phyloP scores from a whole-genome alignment of 2,113 vertebrate genomes.

The Edolisoma coerulescens region DNA sequence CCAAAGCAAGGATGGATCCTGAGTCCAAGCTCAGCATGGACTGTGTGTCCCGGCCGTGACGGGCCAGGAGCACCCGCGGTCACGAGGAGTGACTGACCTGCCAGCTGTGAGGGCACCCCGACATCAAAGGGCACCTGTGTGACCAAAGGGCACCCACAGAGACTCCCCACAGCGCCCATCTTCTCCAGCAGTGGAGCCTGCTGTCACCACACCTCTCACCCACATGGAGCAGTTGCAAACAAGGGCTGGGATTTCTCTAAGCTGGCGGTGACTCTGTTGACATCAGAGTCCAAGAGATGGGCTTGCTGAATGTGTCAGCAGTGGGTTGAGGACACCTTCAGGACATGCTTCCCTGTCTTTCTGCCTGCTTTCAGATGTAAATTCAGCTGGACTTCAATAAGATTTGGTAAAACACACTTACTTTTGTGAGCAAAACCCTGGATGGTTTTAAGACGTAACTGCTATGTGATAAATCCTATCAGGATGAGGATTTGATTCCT shows the following conservation, averaged over 20 bases:
- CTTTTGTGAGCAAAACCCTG: not conserved
- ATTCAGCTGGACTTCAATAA: not conserved
- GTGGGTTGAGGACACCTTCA: not conserved
- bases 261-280: not conserved
- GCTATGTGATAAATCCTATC: not conserved
- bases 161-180: not conserved
- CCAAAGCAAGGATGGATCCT: not conserved
- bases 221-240: not conserved
- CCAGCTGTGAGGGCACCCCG: not conserved
- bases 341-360: not conserved
- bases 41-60: not conserved
- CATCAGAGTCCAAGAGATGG: not conserved
- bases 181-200: not conserved
- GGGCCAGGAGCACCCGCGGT: not conserved
- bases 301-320: not conserved
- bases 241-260: not conserved
- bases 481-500: not conserved
- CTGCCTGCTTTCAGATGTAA: not conserved
- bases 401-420: not conserved
- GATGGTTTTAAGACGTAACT: not conserved
- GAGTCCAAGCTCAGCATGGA: not conserved
- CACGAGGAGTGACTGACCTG: rapidly evolving
- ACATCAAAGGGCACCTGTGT: not conserved
- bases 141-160: not conserved
- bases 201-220: not conserved